Evolutionary conservation across 2,888 invertebrate genomes (phyloP).

Genomic region (Neocrepidodera transversa): DNA sequence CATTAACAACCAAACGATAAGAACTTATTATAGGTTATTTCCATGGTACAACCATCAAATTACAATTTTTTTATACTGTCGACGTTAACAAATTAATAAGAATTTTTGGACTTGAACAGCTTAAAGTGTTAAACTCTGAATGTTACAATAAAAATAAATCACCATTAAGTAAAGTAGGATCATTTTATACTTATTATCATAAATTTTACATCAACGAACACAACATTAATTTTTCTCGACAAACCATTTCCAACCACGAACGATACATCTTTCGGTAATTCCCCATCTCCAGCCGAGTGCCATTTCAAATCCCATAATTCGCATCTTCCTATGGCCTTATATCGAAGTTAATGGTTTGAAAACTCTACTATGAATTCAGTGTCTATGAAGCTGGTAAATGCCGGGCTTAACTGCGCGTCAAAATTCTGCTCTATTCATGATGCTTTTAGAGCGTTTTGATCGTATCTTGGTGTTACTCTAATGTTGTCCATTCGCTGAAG

Average conservation of each 20-base stretch:
- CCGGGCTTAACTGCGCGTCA: conserved; percentile 9
- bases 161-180: conserved; percentile 9
- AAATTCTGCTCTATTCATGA: conserved; percentile 7
- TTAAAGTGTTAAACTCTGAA: too few relatives aligned
- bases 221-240: conserved; percentile 9
- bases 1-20: too few relatives aligned
- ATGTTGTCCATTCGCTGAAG: too few relatives aligned
- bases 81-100: too few relatives aligned
- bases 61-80: too few relatives aligned
- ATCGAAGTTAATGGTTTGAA: conserved; percentile 13
- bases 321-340: conserved; percentile 12
- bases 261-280: conserved; percentile 8
- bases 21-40: too few relatives aligned
- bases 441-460: conserved; percentile 3
- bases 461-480: too few relatives aligned
- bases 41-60: too few relatives aligned
- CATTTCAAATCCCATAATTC: conserved; percentile 11
- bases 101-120: too few relatives aligned
- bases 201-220: conserved; percentile 2
- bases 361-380: conserved; percentile 8
- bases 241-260: not conserved
- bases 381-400: conserved; percentile 10
- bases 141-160: too few relatives aligned
- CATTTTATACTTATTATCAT: not conserved
- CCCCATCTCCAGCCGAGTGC: not conserved